phyloP scores from a whole-genome alignment of 1,140 invertebrate species.

The Xylocopa sonorina region DNA sequence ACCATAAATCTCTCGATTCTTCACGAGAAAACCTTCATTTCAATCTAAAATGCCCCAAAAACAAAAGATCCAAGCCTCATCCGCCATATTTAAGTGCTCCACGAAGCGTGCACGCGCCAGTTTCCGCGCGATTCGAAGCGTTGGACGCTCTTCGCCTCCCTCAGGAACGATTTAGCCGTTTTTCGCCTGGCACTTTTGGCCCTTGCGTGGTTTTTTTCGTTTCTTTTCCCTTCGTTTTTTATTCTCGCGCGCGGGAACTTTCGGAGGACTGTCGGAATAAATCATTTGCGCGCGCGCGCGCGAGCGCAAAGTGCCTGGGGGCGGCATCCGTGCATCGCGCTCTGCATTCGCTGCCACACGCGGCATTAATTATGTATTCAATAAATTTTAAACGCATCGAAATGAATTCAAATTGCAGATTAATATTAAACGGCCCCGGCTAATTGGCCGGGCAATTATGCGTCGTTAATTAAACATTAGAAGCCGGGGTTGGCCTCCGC shows the following conservation, averaged over 20 bases:
- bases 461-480: constrained; percentile 79
- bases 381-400: constrained; percentile 80
- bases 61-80: no score
- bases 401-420: constrained; percentile 81
- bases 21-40: no score
- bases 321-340: constrained; percentile 41
- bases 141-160: background rate
- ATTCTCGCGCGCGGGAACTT: constrained; percentile 20
- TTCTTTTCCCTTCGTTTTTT: background rate
- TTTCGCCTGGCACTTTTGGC: no score
- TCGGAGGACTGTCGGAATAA: constrained; percentile 41
- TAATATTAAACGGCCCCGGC: constrained; percentile 77
- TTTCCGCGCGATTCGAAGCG: no score
- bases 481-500: no score
- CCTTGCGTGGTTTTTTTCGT: background rate
- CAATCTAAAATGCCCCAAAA: no score
- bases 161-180: no score
- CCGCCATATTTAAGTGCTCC: no score
- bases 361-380: constrained; percentile 77
- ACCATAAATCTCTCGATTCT: no score
- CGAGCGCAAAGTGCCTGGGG: constrained; percentile 29
- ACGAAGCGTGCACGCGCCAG: no score
- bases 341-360: constrained; percentile 71
- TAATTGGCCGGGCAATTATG: constrained; percentile 79
- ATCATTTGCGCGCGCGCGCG: constrained; percentile 44